Conservation (phyloP, 2,113 vertebrate species). For the Myodes glareolus region DNA sequence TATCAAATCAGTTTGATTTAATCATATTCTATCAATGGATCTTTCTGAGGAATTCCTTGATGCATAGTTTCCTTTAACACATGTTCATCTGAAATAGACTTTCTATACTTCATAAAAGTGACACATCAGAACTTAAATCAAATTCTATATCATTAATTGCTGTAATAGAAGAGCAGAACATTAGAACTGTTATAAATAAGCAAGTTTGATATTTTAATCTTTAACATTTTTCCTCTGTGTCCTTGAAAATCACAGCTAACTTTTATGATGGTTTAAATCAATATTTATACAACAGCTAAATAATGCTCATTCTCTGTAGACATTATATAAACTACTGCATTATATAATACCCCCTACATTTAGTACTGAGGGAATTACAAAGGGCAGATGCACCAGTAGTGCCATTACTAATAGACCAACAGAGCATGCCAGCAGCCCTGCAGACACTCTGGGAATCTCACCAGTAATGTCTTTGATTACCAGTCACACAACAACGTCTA, state of each 20-base stretch:
- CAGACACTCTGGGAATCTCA: background rate
- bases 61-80: background rate
- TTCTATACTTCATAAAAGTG: background rate
- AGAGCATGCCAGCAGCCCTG: background rate
- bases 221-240: background rate
- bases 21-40: background rate
- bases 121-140: background rate
- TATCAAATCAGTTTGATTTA: background rate
- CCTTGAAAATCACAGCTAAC: background rate
- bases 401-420: background rate
- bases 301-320: background rate
- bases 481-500: background rate
- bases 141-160: fast-evolving
- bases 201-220: background rate
- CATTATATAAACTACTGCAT: slow-evolving; percentile 5
- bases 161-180: background rate
- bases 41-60: background rate
- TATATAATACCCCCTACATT: slow-evolving; percentile 7
- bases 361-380: slow-evolving; percentile 45
- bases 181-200: background rate
- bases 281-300: slow-evolving; percentile 50
- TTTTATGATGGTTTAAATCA: slow-evolving; percentile 52
- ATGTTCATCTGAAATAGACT: background rate
- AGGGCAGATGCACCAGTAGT: background rate
- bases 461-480: background rate